Conservation (phyloP, 2,113 vertebrate genomes). For the Myiopsitta monachus region DNA sequence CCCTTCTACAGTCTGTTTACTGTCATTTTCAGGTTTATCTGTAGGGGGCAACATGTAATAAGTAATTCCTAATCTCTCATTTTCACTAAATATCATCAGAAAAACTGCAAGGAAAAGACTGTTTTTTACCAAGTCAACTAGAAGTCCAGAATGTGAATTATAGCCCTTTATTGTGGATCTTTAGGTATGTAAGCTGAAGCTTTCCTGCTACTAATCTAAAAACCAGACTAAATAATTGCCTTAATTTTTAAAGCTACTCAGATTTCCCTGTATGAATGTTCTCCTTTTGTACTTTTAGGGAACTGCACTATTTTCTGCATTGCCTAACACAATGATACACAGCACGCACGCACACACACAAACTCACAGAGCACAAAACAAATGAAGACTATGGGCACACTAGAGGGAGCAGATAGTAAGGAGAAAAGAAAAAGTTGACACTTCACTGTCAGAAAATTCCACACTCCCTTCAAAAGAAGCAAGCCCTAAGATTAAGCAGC, state of each 20-base stretch:
- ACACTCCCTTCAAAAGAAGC: neutral
- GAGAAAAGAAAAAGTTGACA: neutral
- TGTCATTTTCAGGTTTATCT: constrained; percentile 11
- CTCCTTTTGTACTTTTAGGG: neutral
- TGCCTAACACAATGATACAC: accelerated
- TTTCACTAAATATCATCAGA: neutral
- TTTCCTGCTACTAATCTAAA: neutral
- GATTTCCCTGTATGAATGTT: neutral
- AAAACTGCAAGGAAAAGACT: constrained; percentile 34
- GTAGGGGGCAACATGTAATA: constrained; percentile 68
- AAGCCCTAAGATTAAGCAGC: neutral
- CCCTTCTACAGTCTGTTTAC: neutral
- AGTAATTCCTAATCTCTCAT: neutral
- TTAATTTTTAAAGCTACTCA: neutral
- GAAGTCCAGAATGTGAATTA: neutral
- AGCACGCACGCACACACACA: neutral
- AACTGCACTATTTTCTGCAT: neutral
- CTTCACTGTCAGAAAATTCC: neutral
- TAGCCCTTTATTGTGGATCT: neutral
- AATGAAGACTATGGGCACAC: neutral
- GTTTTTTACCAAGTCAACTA: constrained; percentile 36
- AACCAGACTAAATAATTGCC: neutral
- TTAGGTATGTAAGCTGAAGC: neutral
- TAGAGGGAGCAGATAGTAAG: neutral
- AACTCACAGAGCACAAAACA: neutral